Conservation (phyloP, 1,140 invertebrate species). For the Panagrolaimus sp. region DNA sequence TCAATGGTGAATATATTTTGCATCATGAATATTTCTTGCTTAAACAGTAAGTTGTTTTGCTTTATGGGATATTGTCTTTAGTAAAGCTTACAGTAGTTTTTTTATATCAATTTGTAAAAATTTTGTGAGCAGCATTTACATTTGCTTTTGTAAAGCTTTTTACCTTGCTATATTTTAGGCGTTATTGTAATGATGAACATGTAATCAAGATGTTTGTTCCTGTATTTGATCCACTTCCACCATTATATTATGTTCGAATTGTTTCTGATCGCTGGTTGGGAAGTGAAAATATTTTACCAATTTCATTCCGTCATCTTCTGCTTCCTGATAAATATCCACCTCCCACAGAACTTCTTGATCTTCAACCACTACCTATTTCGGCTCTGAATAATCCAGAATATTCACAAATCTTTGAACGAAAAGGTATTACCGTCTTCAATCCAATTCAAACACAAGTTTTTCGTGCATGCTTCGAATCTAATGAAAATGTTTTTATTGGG, state of each 20-base stretch:
- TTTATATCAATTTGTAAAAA: too few relatives aligned
- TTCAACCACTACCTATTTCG: constrained; percentile 84
- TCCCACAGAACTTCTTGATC: constrained; percentile 91
- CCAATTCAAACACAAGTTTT: constrained; percentile 99
- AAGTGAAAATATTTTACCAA: constrained; percentile 86
- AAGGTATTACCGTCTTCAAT: constrained; percentile 84
- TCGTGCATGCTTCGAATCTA: constrained; percentile 94
- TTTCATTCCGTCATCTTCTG: constrained; percentile 93
- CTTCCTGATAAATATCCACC: constrained; percentile 95
- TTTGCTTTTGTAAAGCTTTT: too few relatives aligned
- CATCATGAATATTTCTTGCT: constrained; percentile 96
- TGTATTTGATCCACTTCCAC: constrained; percentile 92
- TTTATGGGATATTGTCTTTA: not conserved
- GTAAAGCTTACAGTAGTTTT: not conserved
- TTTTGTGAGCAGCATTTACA: not conserved
- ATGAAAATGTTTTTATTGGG: constrained; percentile 96
- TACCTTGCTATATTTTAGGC: constrained; percentile 61
- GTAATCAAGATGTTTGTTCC: constrained; percentile 96
- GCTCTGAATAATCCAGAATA: constrained; percentile 73
- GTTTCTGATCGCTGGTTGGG: constrained; percentile 66
- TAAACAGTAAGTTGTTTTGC: constrained; percentile 66
- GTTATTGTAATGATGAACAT: constrained; percentile 89
- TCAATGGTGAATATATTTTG: constrained; percentile 83
- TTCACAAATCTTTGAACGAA: constrained; percentile 76
- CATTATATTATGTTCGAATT: constrained; percentile 86